Evolutionary conservation across 1,140 invertebrate genomes (phyloP).

Genomic region (Bombus polaris): DNA sequence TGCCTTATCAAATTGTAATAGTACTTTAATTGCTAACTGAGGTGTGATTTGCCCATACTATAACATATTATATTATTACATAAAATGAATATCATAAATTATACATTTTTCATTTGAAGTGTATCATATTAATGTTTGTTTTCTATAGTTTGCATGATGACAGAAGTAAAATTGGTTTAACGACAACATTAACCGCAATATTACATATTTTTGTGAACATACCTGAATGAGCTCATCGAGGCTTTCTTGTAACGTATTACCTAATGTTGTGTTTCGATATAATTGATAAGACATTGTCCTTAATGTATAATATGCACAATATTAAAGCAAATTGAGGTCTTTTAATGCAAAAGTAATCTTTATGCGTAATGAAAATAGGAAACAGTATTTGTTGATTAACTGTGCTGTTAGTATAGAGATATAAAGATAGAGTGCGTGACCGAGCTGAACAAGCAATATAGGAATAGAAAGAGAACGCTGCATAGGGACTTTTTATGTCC

Average conservation of each 20-base stretch:
- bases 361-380: conserved; percentile 23
- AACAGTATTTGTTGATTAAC: conserved; percentile 38
- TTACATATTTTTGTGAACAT: conserved; percentile 45
- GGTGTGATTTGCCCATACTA: conserved; percentile 98
- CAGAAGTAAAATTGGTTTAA: background rate
- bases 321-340: conserved; percentile 7
- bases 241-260: conserved; percentile 97
- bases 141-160: background rate
- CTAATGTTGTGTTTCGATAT: conserved; percentile 98
- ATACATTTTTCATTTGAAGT: background rate
- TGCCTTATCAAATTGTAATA: conserved; percentile 98
- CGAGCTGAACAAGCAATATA: too few species aligned
- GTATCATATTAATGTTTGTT: background rate
- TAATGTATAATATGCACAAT: conserved; percentile 40
- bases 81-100: background rate
- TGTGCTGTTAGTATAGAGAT: background rate
- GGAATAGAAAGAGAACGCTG: too few species aligned
- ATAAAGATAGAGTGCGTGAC: too few species aligned
- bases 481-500: too few species aligned
- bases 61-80: conserved; percentile 78
- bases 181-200: conserved; percentile 41
- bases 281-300: conserved; percentile 95
- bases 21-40: conserved; percentile 94
- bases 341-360: conserved; percentile 28
- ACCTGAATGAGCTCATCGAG: conserved; percentile 96